phyloP scores from a whole-genome alignment of 2,797 vertebrate genomes.

The Masticophis lateralis region DNA sequence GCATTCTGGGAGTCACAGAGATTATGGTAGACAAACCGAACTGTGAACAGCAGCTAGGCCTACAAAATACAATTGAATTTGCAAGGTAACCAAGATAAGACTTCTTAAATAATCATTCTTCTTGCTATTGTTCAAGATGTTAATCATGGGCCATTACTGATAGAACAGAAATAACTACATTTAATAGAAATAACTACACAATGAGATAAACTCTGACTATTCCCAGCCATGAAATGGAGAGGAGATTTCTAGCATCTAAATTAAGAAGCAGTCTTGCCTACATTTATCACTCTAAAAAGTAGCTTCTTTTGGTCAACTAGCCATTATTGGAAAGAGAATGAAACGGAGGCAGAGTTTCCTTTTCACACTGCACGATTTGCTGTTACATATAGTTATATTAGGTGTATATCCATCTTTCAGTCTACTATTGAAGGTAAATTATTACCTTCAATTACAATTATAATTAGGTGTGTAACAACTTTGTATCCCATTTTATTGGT shows the following conservation, averaged over 20 bases:
- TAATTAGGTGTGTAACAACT: background rate
- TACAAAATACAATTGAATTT: background rate
- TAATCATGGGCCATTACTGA: background rate
- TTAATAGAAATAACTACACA: background rate
- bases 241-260: background rate
- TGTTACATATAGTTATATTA: background rate
- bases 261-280: background rate
- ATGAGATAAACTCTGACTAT: background rate
- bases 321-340: background rate
- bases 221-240: background rate
- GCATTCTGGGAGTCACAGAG: background rate
- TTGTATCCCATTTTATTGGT: background rate
- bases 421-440: background rate
- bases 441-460: no score
- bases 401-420: background rate
- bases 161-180: background rate
- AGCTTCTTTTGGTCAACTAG: background rate
- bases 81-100: conserved; percentile 1
- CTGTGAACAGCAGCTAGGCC: background rate
- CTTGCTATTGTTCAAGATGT: background rate
- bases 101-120: background rate
- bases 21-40: background rate
- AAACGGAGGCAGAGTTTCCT: background rate
- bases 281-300: background rate
- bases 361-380: background rate